phyloP scores from a whole-genome alignment of 1,140 invertebrate genomes.

The Calycopis cecrops region DNA sequence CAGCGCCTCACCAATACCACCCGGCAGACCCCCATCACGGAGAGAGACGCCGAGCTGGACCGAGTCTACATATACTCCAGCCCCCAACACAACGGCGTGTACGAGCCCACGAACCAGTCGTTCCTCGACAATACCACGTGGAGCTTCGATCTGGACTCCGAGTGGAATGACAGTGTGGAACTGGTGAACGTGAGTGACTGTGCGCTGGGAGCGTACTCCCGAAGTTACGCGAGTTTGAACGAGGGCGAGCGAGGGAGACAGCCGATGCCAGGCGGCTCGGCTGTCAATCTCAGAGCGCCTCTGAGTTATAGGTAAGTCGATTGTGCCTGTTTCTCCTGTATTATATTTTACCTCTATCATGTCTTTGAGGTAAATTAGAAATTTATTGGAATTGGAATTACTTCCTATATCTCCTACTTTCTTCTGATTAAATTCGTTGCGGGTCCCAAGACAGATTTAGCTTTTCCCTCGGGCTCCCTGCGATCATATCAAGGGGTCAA shows the following conservation, averaged over 20 bases:
- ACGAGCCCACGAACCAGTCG: slow-evolving; percentile 52
- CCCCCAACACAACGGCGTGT: slow-evolving; percentile 64
- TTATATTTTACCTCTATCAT: too few relatives aligned
- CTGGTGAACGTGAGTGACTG: slow-evolving; percentile 44
- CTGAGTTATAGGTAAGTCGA: slow-evolving; percentile 63
- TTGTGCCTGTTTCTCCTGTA: not conserved
- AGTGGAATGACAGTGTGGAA: slow-evolving; percentile 32
- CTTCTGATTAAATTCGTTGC: too few relatives aligned
- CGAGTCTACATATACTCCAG: slow-evolving; percentile 57
- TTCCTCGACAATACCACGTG: slow-evolving; percentile 39
- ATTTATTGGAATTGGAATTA: too few relatives aligned
- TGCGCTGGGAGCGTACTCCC: slow-evolving; percentile 37
- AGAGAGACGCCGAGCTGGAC: slow-evolving; percentile 58
- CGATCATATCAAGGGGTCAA: too few relatives aligned
- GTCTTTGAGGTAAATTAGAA: too few relatives aligned
- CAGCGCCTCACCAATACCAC: slow-evolving; percentile 34
- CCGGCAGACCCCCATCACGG: slow-evolving; percentile 38
- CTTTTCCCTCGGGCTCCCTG: too few relatives aligned
- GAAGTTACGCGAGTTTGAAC: slow-evolving; percentile 57
- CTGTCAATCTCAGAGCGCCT: slow-evolving; percentile 61
- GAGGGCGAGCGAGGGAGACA: slow-evolving; percentile 48
- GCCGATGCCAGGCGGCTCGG: slow-evolving; percentile 33
- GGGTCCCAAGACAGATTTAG: too few relatives aligned
- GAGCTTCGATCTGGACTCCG: slow-evolving; percentile 34
- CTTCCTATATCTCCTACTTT: too few relatives aligned